Conservation (phyloP, 2,888 invertebrate species). For the Theristus sp. region DNA sequence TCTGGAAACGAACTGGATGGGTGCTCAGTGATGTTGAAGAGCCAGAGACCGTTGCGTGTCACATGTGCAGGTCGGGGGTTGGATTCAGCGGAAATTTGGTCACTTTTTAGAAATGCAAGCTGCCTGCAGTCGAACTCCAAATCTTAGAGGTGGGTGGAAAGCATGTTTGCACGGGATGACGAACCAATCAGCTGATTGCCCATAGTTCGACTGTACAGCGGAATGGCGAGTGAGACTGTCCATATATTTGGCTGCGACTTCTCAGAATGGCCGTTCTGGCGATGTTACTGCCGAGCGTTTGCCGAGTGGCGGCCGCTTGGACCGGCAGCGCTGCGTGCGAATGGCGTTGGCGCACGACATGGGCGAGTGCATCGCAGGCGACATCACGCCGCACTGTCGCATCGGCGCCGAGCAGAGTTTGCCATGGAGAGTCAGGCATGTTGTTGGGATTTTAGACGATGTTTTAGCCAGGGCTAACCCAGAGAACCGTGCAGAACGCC, state of each 20-base stretch:
- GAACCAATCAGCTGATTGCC: too few relatives aligned
- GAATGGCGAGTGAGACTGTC: too few relatives aligned
- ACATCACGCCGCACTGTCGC: slow-evolving; percentile 74
- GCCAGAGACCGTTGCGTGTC: slow-evolving; percentile 37
- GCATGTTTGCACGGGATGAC: too few relatives aligned
- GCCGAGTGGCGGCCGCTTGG: slow-evolving; percentile 3
- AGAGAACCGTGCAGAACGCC: too few relatives aligned
- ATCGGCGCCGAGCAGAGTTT: slow-evolving; percentile 60
- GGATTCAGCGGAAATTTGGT: neutral
- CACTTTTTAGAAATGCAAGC: too few relatives aligned
- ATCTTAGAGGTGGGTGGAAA: too few relatives aligned
- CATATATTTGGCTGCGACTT: too few relatives aligned
- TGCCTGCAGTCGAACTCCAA: too few relatives aligned
- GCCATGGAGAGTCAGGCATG: slow-evolving; percentile 57
- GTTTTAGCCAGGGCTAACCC: too few relatives aligned
- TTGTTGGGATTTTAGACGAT: too few relatives aligned
- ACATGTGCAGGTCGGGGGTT: slow-evolving; percentile 38
- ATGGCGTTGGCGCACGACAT: slow-evolving; percentile 78
- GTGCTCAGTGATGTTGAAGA: slow-evolving; percentile 20
- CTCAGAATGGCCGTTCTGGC: slow-evolving; percentile 7
- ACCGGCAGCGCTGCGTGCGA: slow-evolving; percentile 35
- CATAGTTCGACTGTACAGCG: too few relatives aligned
- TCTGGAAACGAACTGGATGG: slow-evolving; percentile 35
- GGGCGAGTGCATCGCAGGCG: slow-evolving; percentile 87
- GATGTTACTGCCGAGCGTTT: neutral